Base-by-base conservation (phyloP, 2,113 vertebrate genomes). In the Arvicanthis niloticus region DNA sequence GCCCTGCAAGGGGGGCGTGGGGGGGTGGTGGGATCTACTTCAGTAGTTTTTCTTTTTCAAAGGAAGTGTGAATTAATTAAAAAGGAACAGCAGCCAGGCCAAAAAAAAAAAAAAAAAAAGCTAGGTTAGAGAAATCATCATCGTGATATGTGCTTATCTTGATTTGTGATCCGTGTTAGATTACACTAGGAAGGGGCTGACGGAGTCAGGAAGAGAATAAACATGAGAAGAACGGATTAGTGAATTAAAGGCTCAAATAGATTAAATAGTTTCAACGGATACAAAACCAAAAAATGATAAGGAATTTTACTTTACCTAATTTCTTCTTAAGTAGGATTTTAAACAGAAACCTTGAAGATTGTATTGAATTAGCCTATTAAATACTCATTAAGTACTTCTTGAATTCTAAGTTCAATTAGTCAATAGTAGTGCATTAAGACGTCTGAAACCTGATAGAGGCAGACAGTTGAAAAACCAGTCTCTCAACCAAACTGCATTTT, bases 321-420 rank as follows among this genome's bases (percentile, higher is more conserved):
- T 96, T 93, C n/a, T 86, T 93, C 60, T 94, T 87, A 89, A 58
- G 37, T 1, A 82, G 42, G 42, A 89, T 89, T 91, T 29, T 48
- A 70, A 78, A 42, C n/a, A 17, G n/a, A 75, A 89, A 42, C 70
- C n/a, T 76, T 22, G 3, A 76, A 60, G 10, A 75, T 75, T 45
- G 9, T 45, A 17, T 34, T 60, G 13, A 9, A 60, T 89, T 95
- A 89, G 42, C 26, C 0, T 1, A 51, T 81, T 81, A 80, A 94
- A 91, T 87, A 31, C n/a, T 72, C 80, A n/a, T 31, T 87, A 78
- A 70, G 13, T 67, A 86, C 65, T 8, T 81, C 70, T 86, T 60
- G 34, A 34, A 40, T 51, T 94, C 51, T 81, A 89, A 78, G 12
- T 91, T 96, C 40, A 73, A 3, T 53, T 82, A 89, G 70, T 75